Evolutionary conservation across 2,113 vertebrate genomes (phyloP).

Genomic region (Redunca redunca): DNA sequence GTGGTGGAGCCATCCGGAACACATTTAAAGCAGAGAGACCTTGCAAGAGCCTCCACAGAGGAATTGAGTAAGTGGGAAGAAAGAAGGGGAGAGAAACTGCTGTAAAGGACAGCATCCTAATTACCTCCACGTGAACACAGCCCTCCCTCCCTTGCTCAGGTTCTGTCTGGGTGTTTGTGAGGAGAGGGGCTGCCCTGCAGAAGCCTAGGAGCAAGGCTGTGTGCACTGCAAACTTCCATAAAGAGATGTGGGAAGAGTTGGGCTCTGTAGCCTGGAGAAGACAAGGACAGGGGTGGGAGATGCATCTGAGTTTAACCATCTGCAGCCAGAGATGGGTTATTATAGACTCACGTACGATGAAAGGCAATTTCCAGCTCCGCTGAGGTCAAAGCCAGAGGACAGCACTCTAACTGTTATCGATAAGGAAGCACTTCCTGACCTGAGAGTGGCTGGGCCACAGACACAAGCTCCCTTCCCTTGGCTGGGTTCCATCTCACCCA

Average conservation of each 20-base stretch:
- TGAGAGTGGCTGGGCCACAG: background rate
- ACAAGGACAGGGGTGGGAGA: background rate
- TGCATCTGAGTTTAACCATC: background rate
- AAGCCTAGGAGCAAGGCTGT: background rate
- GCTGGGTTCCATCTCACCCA: background rate
- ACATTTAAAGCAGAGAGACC: background rate
- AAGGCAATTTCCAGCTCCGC: background rate
- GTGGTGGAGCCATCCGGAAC: background rate
- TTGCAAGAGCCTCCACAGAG: background rate
- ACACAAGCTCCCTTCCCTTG: background rate
- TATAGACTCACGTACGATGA: background rate
- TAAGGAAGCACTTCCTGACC: background rate
- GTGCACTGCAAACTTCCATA: background rate
- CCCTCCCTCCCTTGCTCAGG: background rate
- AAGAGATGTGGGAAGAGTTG: background rate
- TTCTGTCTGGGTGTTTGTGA: background rate
- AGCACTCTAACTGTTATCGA: background rate
- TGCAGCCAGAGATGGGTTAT: background rate
- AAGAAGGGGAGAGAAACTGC: accelerated
- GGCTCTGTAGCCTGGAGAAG: background rate
- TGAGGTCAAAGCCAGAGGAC: background rate
- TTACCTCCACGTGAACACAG: background rate
- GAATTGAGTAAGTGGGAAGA: background rate
- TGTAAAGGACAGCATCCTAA: background rate
- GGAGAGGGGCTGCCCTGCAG: background rate